Evolutionary conservation across 2,888 invertebrate species (phyloP).

Genomic region (Zaprionus bogoriensis): DNA sequence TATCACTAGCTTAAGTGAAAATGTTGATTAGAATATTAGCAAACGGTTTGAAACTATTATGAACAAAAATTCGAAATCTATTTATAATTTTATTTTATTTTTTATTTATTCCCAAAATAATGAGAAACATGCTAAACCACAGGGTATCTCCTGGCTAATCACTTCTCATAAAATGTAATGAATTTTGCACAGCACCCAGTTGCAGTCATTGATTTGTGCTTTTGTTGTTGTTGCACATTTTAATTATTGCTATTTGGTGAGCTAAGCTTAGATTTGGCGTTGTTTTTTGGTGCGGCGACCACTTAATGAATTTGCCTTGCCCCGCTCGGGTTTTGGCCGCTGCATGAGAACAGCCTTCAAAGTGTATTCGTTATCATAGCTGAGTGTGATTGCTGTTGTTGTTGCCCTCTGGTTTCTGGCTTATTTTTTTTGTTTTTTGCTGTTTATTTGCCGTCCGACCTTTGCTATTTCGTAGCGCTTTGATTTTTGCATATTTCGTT

Average conservation of each 20-base stretch:
- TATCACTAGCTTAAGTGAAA: no score
- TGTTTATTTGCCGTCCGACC: conserved; percentile 57
- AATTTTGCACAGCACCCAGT: conserved; percentile 35
- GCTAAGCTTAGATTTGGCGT: conserved; percentile 33
- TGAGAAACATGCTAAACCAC: neutral
- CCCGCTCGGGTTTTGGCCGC: conserved; percentile 49
- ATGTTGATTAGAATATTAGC: no score
- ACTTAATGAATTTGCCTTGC: conserved; percentile 49
- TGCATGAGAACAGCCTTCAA: conserved; percentile 75
- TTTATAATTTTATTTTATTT: no score
- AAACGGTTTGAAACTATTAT: no score
- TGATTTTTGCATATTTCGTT: conserved; percentile 67
- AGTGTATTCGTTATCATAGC: conserved; percentile 50
- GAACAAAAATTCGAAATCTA: no score
- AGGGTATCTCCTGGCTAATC: neutral
- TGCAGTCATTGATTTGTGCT: conserved; percentile 66
- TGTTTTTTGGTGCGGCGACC: conserved; percentile 14
- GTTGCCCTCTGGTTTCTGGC: no score
- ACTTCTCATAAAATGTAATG: conserved; percentile 16
- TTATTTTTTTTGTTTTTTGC: conserved; percentile 24
- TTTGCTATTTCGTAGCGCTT: conserved; percentile 65
- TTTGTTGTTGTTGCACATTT: conserved; percentile 39
- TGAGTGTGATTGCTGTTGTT: conserved; percentile 28
- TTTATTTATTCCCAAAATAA: no score
- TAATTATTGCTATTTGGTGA: conserved; percentile 66